A percentile compares a stretch with the other conserved stretches of the same genome.
These are phyloP conservation scores for Tympanuchus pallidicinctus DNA, from an alignment of 2,113 vertebrate genomes.

Conservation along the genomic window DNA sequence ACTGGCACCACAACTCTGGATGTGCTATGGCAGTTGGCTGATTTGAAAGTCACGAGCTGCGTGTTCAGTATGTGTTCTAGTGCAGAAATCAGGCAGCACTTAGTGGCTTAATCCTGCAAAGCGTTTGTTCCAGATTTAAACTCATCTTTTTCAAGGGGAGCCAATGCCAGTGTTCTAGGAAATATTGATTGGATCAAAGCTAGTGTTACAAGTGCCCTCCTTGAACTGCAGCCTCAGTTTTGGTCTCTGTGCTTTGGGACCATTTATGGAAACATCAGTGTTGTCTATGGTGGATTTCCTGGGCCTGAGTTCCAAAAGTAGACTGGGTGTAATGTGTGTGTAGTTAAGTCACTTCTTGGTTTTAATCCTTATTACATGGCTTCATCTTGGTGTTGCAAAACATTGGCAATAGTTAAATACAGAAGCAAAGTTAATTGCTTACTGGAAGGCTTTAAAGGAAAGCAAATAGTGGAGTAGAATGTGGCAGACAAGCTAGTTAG, in stretches of 20 bases:
- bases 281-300: neutral
- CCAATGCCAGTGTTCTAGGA: neutral
- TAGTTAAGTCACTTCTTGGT: neutral
- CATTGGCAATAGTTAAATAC: neutral
- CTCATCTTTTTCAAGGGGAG: neutral
- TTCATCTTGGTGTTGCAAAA: neutral
- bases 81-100: neutral
- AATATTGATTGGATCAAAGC: neutral
- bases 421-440: neutral
- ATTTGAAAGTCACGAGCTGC: neutral
- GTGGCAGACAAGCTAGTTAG: neutral
- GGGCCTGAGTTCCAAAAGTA: neutral
- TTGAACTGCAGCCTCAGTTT: neutral
- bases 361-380: neutral
- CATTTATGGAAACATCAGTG: accelerated
- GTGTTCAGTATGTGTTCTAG: neutral
- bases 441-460: neutral
- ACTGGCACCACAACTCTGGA: neutral
- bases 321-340: neutral
- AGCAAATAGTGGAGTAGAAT: neutral
- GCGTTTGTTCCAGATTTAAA: neutral
- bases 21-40: neutral
- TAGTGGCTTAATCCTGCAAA: neutral
- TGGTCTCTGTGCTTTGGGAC: neutral
- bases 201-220: neutral